Percentiles rank a stretch among this genome's conserved stretches.
phyloP scores from a whole-genome alignment of 1,140 invertebrate species.

The Heliconius hermathena region DNA sequence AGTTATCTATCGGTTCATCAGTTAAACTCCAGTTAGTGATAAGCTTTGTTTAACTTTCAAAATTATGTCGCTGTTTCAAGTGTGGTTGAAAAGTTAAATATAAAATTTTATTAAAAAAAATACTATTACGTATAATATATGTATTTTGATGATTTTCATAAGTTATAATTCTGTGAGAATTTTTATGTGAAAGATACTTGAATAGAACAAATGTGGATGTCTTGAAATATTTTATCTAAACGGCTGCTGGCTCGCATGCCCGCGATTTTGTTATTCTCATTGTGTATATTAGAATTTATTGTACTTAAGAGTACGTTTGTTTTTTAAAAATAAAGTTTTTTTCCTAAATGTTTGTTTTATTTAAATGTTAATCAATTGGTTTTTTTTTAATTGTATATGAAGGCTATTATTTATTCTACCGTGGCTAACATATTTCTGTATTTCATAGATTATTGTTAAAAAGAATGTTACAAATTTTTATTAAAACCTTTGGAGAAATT shows the following conservation, averaged over 20 bases:
- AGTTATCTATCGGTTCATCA: conserved; percentile 37
- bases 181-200: background rate
- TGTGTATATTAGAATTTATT: conserved; percentile 62
- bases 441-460: too few species aligned
- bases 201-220: background rate
- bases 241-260: background rate
- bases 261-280: conserved; percentile 15
- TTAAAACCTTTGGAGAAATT: too few species aligned
- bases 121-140: background rate
- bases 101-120: background rate
- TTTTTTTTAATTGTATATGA: too few species aligned
- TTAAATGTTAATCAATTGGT: background rate
- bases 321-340: conserved; percentile 61
- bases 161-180: background rate
- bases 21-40: conserved; percentile 10
- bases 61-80: conserved; percentile 15
- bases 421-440: background rate
- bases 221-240: background rate
- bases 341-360: conserved; percentile 48
- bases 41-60: conserved; percentile 13
- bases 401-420: too few species aligned
- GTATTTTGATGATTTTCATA: background rate
- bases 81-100: conserved; percentile 5
- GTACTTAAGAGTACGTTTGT: conserved; percentile 62
- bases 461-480: too few species aligned